A percentile compares a stretch with the other conserved stretches of the same genome.
phyloP scores from a whole-genome alignment of 2,113 vertebrate genomes.

The Thunnus thynnus region DNA sequence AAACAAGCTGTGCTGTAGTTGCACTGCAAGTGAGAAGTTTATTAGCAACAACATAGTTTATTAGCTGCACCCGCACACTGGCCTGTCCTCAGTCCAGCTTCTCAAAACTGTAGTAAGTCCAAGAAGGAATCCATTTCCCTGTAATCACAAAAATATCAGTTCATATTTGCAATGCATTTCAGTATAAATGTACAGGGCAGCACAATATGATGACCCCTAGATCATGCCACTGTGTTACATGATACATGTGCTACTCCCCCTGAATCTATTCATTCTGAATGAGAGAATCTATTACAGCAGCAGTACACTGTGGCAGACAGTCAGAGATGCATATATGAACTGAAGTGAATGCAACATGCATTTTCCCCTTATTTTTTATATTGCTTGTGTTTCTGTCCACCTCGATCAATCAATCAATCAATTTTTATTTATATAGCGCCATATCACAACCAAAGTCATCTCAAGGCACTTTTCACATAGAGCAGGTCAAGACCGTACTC shows the following conservation, averaged over 20 bases:
- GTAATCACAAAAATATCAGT: background rate
- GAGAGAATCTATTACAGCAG: background rate
- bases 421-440: too few species aligned
- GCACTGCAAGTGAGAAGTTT: slow-evolving; percentile 14
- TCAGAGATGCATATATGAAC: background rate
- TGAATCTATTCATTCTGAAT: background rate
- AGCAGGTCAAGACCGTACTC: too few species aligned
- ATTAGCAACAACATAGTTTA: slow-evolving; percentile 13
- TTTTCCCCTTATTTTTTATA: too few species aligned
- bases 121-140: background rate
- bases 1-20: slow-evolving; percentile 27
- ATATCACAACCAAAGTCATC: too few species aligned
- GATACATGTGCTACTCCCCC: background rate
- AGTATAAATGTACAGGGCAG: background rate
- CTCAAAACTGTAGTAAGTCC: background rate
- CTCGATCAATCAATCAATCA: too few species aligned
- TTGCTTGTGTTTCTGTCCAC: too few species aligned
- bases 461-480: too few species aligned
- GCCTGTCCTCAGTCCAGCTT: slow-evolving; percentile 12
- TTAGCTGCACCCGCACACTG: slow-evolving; percentile 26
- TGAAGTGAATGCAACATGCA: too few species aligned
- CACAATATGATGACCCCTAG: background rate
- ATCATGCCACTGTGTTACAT: background rate
- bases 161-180: background rate
- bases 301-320: background rate